Conservation (phyloP, 2,888 invertebrate genomes). For the Meta bourneti region DNA sequence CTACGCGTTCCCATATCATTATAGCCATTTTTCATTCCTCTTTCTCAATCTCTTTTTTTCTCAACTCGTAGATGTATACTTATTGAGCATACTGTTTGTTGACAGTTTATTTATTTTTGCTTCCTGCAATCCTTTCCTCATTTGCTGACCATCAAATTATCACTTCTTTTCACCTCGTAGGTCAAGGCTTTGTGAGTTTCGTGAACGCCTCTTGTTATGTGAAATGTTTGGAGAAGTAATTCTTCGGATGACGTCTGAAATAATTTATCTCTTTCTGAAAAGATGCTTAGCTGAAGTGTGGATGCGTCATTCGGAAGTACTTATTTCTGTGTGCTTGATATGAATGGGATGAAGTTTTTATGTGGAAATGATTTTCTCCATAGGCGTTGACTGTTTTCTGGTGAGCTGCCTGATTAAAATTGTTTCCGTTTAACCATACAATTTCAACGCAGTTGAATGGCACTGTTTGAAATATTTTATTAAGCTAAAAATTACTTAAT, state of each 20-base stretch:
- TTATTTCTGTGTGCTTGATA: neutral
- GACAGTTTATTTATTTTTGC: neutral
- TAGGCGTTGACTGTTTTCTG: too few species aligned
- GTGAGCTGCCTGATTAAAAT: too few species aligned
- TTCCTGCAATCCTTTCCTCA: neutral
- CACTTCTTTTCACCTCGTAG: neutral
- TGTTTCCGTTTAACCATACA: too few species aligned
- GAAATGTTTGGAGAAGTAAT: too few species aligned
- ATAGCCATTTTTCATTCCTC: slow-evolving; percentile 59
- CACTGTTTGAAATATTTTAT: too few species aligned
- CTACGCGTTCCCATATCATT: slow-evolving; percentile 52
- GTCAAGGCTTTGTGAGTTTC: neutral
- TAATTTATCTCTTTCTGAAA: neutral
- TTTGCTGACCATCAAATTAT: neutral
- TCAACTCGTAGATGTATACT: slow-evolving; percentile 38
- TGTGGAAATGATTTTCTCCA: too few species aligned
- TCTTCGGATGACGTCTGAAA: neutral
- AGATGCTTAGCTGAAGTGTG: neutral
- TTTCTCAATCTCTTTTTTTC: slow-evolving; percentile 17
- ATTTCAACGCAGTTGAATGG: too few species aligned
- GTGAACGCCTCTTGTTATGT: neutral
- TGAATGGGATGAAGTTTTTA: too few species aligned
- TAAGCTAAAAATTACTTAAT: too few species aligned
- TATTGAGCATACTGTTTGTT: slow-evolving; percentile 26
- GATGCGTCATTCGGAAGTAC: neutral